phyloP scores from a whole-genome alignment of 2,797 vertebrate species.

The Furcifer pardalis region DNA sequence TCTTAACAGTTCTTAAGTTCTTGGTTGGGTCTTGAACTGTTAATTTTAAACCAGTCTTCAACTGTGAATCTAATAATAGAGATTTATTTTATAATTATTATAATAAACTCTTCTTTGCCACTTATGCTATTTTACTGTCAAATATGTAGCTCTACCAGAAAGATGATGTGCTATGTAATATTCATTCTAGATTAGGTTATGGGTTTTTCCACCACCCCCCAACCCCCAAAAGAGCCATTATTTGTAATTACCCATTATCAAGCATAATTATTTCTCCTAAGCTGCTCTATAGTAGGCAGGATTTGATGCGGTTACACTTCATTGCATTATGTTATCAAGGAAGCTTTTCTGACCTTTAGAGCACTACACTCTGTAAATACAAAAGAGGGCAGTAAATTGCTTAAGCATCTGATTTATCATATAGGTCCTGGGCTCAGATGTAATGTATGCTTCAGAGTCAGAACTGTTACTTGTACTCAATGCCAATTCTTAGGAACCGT shows the following conservation, averaged over 20 bases:
- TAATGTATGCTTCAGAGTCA: not conserved
- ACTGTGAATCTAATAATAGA: too few species aligned
- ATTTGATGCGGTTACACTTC: constrained; percentile 66
- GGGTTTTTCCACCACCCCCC: constrained; percentile 70
- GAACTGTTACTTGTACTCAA: constrained; percentile 29
- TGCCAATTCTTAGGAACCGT: not conserved
- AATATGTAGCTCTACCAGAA: constrained; percentile 76
- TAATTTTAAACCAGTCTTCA: too few species aligned
- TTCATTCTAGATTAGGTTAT: constrained; percentile 68
- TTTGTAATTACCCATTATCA: constrained; percentile 80
- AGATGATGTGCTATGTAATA: constrained; percentile 78
- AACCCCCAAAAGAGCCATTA: constrained; percentile 76
- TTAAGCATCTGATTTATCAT: constrained; percentile 56
- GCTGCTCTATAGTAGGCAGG: constrained; percentile 71
- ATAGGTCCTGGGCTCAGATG: not conserved
- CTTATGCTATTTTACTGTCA: constrained; percentile 48
- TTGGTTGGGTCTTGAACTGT: too few species aligned
- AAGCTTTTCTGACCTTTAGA: constrained; percentile 69
- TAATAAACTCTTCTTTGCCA: constrained; percentile 45
- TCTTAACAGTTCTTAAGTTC: too few species aligned
- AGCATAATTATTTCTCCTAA: constrained; percentile 75
- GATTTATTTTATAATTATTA: too few species aligned
- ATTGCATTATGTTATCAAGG: constrained; percentile 69
- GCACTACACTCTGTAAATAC: constrained; percentile 43
- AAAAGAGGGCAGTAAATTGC: constrained; percentile 32